These are phyloP conservation scores for Lampropteryx suffumata DNA, from an alignment of 2,888 invertebrate species.

Conservation along the genomic window DNA sequence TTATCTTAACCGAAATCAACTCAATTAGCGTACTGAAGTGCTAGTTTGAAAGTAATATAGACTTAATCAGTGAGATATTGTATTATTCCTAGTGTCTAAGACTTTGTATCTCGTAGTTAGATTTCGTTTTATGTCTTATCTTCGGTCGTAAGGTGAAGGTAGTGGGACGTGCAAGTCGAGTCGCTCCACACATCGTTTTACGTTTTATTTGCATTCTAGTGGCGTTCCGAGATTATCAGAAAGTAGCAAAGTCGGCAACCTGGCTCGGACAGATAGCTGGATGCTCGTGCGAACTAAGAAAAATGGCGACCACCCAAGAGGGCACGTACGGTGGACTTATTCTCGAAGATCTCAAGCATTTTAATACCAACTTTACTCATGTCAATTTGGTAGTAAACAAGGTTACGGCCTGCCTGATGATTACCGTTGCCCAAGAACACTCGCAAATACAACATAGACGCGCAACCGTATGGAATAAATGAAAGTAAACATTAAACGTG, in stretches of 20 bases:
- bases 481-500: too few relatives aligned
- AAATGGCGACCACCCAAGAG: slow-evolving; percentile 45
- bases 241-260: slow-evolving; percentile 54
- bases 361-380: too few relatives aligned
- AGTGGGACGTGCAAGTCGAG: slow-evolving; percentile 2
- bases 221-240: slow-evolving; percentile 49
- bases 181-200: slow-evolving; percentile 7
- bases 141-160: slow-evolving; percentile 8
- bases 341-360: slow-evolving; percentile 11
- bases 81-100: slow-evolving; percentile 32
- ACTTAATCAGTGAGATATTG: slow-evolving; percentile 30
- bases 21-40: slow-evolving; percentile 28
- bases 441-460: too few relatives aligned
- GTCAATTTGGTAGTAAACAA: too few relatives aligned
- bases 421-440: too few relatives aligned
- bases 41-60: slow-evolving; percentile 37
- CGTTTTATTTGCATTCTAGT: slow-evolving; percentile 18
- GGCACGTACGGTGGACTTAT: slow-evolving; percentile 25
- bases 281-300: slow-evolving; percentile 45
- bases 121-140: slow-evolving; percentile 21
- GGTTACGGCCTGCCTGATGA: too few relatives aligned
- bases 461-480: too few relatives aligned
- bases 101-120: slow-evolving; percentile 26
- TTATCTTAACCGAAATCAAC: slow-evolving; percentile 32
- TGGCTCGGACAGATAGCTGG: slow-evolving; percentile 52